A percentile compares a stretch with the other conserved stretches of the same genome.
These are phyloP conservation scores for Drosophila virilis DNA, from an alignment of 1,140 invertebrate genomes.

Conservation along the genomic window DNA sequence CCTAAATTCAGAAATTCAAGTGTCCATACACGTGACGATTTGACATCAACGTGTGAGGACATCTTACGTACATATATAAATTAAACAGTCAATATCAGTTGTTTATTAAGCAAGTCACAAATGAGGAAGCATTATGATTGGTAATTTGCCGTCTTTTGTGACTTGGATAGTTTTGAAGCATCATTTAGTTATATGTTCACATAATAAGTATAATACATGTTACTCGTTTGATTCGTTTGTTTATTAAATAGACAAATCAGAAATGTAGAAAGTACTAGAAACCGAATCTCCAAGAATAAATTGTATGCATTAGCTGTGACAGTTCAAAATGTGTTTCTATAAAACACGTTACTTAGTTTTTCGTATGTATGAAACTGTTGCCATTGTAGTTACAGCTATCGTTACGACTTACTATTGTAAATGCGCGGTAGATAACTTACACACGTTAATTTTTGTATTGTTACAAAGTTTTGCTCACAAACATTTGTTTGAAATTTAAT, in stretches of 20 bases:
- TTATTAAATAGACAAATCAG: conserved; percentile 20
- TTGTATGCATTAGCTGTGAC: conserved; percentile 36
- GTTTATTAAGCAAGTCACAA: conserved; percentile 28
- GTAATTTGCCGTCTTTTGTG: conserved; percentile 31
- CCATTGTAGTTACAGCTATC: conserved; percentile 19
- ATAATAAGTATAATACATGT: conserved; percentile 14
- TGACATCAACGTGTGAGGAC: conserved; percentile 8
- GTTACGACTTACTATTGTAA: conserved; percentile 28
- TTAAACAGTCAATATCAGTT: conserved; percentile 9
- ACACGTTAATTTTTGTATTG: conserved; percentile 20
- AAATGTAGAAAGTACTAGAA: conserved; percentile 11
- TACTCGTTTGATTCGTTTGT: conserved; percentile 22
- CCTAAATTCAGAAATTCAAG: conserved; percentile 12
- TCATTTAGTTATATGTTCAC: conserved; percentile 18
- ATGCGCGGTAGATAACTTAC: conserved; percentile 28
- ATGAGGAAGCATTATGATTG: conserved; percentile 12
- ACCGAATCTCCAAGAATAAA: conserved; percentile 20
- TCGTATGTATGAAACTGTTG: conserved; percentile 15
- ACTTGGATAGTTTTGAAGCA: conserved; percentile 30
- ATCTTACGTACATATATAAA: conserved; percentile 9
- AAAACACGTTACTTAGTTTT: conserved; percentile 20
- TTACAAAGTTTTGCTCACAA: conserved; percentile 21
- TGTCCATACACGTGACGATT: conserved; percentile 9
- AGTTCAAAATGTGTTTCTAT: conserved; percentile 19
- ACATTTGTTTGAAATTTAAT: conserved; percentile 37